phyloP scores from a whole-genome alignment of 2,797 vertebrate genomes.

The Rhinatrema bivittatum region DNA sequence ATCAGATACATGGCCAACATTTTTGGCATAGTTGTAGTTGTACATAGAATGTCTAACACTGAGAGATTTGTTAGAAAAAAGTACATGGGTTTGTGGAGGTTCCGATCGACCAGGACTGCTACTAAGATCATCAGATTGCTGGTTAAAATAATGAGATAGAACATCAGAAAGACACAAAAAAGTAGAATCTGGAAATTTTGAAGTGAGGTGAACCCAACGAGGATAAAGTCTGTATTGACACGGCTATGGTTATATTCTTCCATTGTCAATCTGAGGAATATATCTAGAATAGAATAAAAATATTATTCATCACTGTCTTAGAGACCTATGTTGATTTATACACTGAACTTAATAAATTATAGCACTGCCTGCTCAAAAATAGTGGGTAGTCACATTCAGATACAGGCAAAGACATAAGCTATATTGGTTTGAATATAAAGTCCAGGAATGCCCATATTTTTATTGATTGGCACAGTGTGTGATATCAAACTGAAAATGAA shows the following conservation, averaged over 20 bases:
- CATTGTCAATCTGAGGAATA: neutral
- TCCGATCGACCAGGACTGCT: slow-evolving; percentile 1
- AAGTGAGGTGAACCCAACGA: slow-evolving; percentile 28
- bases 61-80: slow-evolving; percentile 40
- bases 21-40: slow-evolving; percentile 28
- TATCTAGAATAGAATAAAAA: too few species aligned
- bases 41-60: slow-evolving; percentile 29
- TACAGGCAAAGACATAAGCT: too few species aligned
- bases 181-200: slow-evolving; percentile 17
- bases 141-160: slow-evolving; percentile 25
- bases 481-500: too few species aligned
- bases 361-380: too few species aligned
- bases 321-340: too few species aligned
- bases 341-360: too few species aligned
- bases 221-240: slow-evolving; percentile 20
- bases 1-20: slow-evolving; percentile 12
- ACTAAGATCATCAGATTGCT: slow-evolving; percentile 23
- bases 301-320: too few species aligned
- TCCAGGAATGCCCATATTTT: too few species aligned
- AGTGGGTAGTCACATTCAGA: too few species aligned
- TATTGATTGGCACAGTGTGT: too few species aligned
- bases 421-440: too few species aligned
- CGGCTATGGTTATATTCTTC: neutral
- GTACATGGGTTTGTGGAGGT: slow-evolving; percentile 37
- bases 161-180: slow-evolving; percentile 25